Evolutionary conservation across 1,140 invertebrate species (phyloP).

Genomic region (Bursaphelenchus mucronatus): DNA sequence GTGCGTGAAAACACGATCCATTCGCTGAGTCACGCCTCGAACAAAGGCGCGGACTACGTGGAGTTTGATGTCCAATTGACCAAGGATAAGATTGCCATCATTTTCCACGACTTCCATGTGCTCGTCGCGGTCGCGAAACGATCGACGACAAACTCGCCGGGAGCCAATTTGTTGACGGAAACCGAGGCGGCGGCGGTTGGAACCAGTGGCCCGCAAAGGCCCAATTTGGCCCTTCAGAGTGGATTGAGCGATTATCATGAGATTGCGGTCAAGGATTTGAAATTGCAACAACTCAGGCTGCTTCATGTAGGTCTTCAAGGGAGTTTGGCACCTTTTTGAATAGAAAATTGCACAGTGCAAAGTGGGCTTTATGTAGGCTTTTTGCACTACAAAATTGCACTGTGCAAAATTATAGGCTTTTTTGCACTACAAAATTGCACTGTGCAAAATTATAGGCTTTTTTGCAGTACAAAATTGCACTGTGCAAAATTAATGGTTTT

Average conservation of each 20-base stretch:
- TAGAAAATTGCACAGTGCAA: too few species aligned
- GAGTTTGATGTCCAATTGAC: slow-evolving; percentile 61
- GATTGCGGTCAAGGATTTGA: slow-evolving; percentile 57
- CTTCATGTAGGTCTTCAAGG: slow-evolving; percentile 31
- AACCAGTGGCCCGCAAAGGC: neutral
- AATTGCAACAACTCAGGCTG: slow-evolving; percentile 50
- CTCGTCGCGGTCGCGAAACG: slow-evolving; percentile 57
- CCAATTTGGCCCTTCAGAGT: neutral
- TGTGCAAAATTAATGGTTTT: too few species aligned
- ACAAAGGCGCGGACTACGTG: slow-evolving; percentile 58
- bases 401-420: too few species aligned
- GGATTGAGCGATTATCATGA: slow-evolving; percentile 49
- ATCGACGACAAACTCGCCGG: neutral
- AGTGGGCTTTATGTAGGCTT: too few species aligned
- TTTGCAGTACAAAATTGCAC: too few species aligned
- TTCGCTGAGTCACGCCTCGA: slow-evolving; percentile 53
- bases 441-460: too few species aligned
- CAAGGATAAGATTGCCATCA: slow-evolving; percentile 55
- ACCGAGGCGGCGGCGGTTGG: neutral
- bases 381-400: too few species aligned
- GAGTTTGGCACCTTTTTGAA: too few species aligned
- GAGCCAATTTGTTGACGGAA: neutral
- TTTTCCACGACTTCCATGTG: slow-evolving; percentile 60
- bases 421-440: too few species aligned
- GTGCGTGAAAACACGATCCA: slow-evolving; percentile 58